phyloP scores from a whole-genome alignment of 2,888 invertebrate species.

The Acleris literana region DNA sequence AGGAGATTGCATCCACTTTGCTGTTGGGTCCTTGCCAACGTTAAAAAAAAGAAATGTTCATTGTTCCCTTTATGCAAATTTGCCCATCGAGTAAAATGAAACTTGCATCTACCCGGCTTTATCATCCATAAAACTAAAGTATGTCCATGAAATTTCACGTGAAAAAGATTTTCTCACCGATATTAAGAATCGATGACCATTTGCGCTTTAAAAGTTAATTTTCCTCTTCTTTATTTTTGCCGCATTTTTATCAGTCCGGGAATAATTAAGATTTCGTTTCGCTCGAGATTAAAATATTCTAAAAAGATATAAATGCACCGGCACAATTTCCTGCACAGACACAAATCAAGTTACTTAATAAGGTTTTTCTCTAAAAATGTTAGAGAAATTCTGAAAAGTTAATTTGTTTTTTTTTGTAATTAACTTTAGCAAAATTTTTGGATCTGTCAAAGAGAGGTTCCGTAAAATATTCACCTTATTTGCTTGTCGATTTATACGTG shows the following conservation, averaged over 20 bases:
- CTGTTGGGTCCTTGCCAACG: conserved; percentile 30
- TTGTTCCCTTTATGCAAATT: conserved; percentile 38
- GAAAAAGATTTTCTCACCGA: not conserved
- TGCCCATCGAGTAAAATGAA: conserved; percentile 26
- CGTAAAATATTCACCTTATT: not conserved
- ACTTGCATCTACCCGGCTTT: conserved; percentile 29
- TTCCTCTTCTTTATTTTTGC: not conserved
- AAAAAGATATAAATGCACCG: not conserved
- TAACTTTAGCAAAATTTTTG: conserved; percentile 12
- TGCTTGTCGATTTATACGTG: too few species aligned
- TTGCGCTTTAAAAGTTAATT: not conserved
- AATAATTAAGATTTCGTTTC: too few species aligned
- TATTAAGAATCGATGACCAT: not conserved
- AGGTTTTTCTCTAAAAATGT: conserved; percentile 8
- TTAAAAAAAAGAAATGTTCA: conserved; percentile 31
- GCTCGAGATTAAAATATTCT: too few species aligned
- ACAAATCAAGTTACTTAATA: not conserved
- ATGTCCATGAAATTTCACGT: conserved; percentile 7
- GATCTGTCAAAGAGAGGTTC: not conserved
- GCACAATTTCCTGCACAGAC: not conserved
- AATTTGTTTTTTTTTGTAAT: conserved; percentile 18
- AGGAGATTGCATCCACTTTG: conserved; percentile 21
- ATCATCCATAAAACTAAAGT: conserved; percentile 32
- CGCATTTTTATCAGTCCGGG: too few species aligned
- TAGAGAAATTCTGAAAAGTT: conserved; percentile 6